Conservation (phyloP, 1,140 invertebrate species). For the Dermatophagoides farinae region DNA sequence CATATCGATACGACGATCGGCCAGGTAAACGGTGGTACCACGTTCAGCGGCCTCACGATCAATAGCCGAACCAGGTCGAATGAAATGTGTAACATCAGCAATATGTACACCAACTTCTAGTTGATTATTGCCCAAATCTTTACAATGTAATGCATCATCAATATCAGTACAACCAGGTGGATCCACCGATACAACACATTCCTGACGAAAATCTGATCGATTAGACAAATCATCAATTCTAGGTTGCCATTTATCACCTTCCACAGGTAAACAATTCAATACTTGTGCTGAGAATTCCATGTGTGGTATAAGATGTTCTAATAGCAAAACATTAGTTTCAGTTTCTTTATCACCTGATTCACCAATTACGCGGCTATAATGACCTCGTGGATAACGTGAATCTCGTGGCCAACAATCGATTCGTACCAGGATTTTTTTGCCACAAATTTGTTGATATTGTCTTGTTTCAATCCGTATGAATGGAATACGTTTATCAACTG, state of each 20-base stretch:
- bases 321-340: slow-evolving; percentile 75
- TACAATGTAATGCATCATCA: slow-evolving; percentile 90
- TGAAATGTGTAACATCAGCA: slow-evolving; percentile 76
- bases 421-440: slow-evolving; percentile 71
- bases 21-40: slow-evolving; percentile 73
- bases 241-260: slow-evolving; percentile 10
- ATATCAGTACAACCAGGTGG: slow-evolving; percentile 98
- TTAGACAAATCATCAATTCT: slow-evolving; percentile 45
- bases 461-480: slow-evolving; percentile 76
- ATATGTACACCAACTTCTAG: slow-evolving; percentile 60
- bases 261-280: slow-evolving; percentile 63
- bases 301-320: slow-evolving; percentile 94
- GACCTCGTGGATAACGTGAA: slow-evolving; percentile 49
- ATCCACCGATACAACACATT: slow-evolving; percentile 88
- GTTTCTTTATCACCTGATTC: slow-evolving; percentile 63
- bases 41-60: slow-evolving; percentile 63
- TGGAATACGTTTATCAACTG: slow-evolving; percentile 69
- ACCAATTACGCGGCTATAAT: slow-evolving; percentile 68
- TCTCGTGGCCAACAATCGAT: slow-evolving; percentile 78
- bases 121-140: slow-evolving; percentile 43
- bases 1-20: slow-evolving; percentile 43
- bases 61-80: slow-evolving; percentile 61
- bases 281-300: slow-evolving; percentile 83
- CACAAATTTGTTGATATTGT: slow-evolving; percentile 52
- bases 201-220: slow-evolving; percentile 56